Evolutionary conservation across 2,888 invertebrate genomes (phyloP).

Genomic region (Diadromus collaris): DNA sequence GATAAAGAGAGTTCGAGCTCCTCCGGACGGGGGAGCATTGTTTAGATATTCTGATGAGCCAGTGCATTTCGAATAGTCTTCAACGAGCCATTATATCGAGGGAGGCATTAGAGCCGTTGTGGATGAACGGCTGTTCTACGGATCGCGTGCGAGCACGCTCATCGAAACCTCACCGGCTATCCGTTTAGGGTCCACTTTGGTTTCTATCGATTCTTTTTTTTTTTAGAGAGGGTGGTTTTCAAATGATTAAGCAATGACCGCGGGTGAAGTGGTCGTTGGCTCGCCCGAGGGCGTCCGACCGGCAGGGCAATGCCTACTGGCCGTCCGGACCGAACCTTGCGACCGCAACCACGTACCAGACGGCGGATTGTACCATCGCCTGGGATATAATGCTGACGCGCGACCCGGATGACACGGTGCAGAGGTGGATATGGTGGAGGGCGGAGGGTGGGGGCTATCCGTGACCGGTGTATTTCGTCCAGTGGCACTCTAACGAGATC

Average conservation of each 20-base stretch:
- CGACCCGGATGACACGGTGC: slow-evolving; percentile 39
- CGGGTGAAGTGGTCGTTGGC: background rate
- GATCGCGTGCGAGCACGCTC: background rate
- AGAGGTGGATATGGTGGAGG: too few species aligned
- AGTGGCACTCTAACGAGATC: slow-evolving; percentile 59
- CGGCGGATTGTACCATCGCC: slow-evolving; percentile 36
- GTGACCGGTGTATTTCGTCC: slow-evolving; percentile 38
- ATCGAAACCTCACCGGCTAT: background rate
- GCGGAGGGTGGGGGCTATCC: slow-evolving; percentile 12
- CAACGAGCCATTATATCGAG: slow-evolving; percentile 71
- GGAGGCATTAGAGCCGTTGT: slow-evolving; percentile 41
- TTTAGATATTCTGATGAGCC: slow-evolving; percentile 77
- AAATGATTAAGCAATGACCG: background rate
- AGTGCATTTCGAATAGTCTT: slow-evolving; percentile 74
- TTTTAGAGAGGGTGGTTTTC: background rate
- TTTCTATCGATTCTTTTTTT: too few species aligned
- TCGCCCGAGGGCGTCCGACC: slow-evolving; percentile 46
- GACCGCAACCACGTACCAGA: slow-evolving; percentile 47
- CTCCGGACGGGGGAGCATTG: slow-evolving; percentile 67
- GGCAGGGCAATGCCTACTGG: slow-evolving; percentile 47
- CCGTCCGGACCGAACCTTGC: slow-evolving; percentile 39
- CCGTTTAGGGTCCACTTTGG: too few species aligned
- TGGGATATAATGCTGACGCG: slow-evolving; percentile 53
- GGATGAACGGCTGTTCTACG: slow-evolving; percentile 33
- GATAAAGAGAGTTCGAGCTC: slow-evolving; percentile 12